Base-by-base conservation (phyloP, 2,113 vertebrate species). In the Rhinopomastus cyanomelas region DNA sequence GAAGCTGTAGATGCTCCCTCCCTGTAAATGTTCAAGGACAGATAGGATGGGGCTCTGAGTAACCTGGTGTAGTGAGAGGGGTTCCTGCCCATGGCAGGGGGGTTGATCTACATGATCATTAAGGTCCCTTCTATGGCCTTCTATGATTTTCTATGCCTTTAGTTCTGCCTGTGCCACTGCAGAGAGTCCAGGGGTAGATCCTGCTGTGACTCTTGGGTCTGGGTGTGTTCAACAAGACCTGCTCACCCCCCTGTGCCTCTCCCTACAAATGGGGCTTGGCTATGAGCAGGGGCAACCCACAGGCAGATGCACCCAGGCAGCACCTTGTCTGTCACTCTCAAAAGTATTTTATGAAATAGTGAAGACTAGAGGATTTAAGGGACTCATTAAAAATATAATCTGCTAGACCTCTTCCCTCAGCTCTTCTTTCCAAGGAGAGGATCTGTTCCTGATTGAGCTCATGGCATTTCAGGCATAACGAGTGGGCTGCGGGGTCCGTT, bases 381-480 rank as follows among this genome's bases (percentile, higher is more conserved):
- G 12, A n/a, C 25, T 89, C 27, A 13, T 1, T 1, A 36, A 56
- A 82, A 68, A 42, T 15, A 11, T 8, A 52, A 23, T n/a, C 55
- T 79, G 14, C 44, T 49, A 16, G 37, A 29, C 62, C 39, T 36
- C 32, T 65, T 22, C 21, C 21, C 16, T 78, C 42, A 23, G 11
- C 5, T 49, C 1, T 48, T 52, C 29, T 60, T 74, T 57, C 53
- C 23, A 65, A 68, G 57, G 62, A 15, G 4, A 12, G 27, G 57
- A 49, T 61, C 22, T 37, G 1, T 29, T 57, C 20, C 59, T 97
- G 53, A 14, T 22, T 12, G 29, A 69, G 15, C 36, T 79, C 1
- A 0, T 0, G 4, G 42, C 32, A n/a, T 65, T 75, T 76, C 0
- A 3, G 42, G 29, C 10, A 13, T n/a, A 5, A 2, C 39, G 46